Evolutionary conservation across 2,888 invertebrate species (phyloP).

Genomic region (Trichogramma dendrolimi): DNA sequence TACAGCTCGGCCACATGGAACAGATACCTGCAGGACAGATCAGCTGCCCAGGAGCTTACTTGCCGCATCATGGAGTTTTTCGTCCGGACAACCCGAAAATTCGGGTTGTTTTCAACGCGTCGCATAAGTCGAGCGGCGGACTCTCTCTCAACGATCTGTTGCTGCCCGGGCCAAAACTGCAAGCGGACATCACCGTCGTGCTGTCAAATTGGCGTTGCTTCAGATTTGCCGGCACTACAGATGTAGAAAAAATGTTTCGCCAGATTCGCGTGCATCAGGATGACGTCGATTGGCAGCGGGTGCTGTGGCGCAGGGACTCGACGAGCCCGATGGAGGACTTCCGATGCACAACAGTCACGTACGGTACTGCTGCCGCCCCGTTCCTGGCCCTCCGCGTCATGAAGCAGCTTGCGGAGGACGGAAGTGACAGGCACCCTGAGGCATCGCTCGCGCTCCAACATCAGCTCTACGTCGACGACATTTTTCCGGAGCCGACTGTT

Average conservation of each 20-base stretch:
- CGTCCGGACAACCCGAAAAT: conserved; percentile 24
- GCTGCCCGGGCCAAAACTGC: conserved; percentile 39
- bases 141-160: conserved; percentile 41
- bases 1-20: too few species aligned
- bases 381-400: conserved; percentile 12
- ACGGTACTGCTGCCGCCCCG: conserved; percentile 16
- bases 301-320: conserved; percentile 21
- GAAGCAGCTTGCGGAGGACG: conserved; percentile 16
- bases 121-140: conserved; percentile 27
- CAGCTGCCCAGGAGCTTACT: too few species aligned
- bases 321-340: not conserved
- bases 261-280: conserved; percentile 35
- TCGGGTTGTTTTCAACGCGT: conserved; percentile 42
- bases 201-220: conserved; percentile 38
- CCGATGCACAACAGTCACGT: conserved; percentile 10
- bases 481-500: conserved; percentile 12
- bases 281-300: conserved; percentile 37
- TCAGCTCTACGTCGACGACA: conserved; percentile 17
- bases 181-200: conserved; percentile 39
- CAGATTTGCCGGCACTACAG: conserved; percentile 38
- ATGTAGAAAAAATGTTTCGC: conserved; percentile 45
- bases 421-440: not conserved
- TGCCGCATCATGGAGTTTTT: not conserved
- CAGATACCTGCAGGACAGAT: too few species aligned
- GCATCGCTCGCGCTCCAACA: not conserved